A percentile compares a stretch with the other conserved stretches of the same genome.
Evolutionary conservation across 2,113 vertebrate genomes (phyloP).

Genomic region (Solenodon paradoxus): DNA sequence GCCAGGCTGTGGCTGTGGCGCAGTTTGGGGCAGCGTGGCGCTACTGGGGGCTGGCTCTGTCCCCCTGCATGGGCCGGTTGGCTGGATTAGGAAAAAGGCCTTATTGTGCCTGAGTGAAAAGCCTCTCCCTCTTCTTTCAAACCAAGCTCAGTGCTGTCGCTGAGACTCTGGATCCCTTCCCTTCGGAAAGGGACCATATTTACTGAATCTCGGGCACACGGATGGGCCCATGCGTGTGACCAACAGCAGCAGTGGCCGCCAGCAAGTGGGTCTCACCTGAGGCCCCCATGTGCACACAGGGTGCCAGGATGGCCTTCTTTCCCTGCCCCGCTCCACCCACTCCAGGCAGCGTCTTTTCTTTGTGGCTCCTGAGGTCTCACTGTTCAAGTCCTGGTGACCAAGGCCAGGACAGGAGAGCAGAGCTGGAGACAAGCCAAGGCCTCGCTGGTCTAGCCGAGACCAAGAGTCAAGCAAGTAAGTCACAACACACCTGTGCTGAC

Average conservation of each 20-base stretch:
- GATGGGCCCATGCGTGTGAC: no score
- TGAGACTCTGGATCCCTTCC: no score
- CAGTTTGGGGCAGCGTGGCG: no score
- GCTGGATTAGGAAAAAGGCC: neutral
- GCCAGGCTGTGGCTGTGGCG: neutral
- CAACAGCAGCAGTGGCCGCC: no score
- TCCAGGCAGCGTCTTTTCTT: neutral
- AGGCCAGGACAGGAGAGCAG: neutral
- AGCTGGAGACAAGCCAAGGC: neutral
- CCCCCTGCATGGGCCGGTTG: neutral
- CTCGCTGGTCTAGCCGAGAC: no score
- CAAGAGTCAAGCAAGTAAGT: fast-evolving
- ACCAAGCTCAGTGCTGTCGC: neutral
- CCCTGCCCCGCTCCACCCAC: neutral
- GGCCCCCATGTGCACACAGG: neutral
- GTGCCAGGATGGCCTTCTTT: no score
- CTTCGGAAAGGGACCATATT: neutral
- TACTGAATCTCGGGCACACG: no score
- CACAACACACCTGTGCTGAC: no score
- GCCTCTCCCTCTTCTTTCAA: neutral
- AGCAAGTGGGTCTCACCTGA: no score
- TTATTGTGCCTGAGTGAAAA: no score
- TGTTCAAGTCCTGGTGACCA: neutral
- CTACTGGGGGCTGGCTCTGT: neutral
- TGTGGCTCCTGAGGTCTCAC: neutral